These are phyloP conservation scores for Drosophila pegasa DNA, from an alignment of 2,888 invertebrate species.

Conservation along the genomic window DNA sequence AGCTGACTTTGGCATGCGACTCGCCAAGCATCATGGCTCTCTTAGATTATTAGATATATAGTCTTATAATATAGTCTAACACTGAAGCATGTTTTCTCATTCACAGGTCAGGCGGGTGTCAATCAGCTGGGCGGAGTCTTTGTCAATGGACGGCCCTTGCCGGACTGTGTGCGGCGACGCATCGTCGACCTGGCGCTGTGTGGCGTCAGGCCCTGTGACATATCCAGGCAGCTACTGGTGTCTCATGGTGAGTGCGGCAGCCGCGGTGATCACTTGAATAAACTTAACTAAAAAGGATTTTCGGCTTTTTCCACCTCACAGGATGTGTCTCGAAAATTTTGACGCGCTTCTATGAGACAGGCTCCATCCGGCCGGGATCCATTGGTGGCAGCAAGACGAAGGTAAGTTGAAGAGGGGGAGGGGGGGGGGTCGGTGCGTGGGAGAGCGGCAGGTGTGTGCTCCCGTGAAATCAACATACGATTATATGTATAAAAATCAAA, in stretches of 20 bases:
- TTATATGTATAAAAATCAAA: constrained; percentile 76
- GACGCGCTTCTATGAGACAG: constrained; percentile 98
- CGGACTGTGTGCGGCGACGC: constrained; percentile 95
- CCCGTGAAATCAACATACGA: constrained; percentile 73
- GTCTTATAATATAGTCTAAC: neutral
- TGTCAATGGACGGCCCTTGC: constrained; percentile 98
- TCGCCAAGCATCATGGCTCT: neutral
- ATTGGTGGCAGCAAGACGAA: constrained; percentile 98
- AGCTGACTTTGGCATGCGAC: neutral
- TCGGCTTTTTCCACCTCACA: constrained; percentile 45
- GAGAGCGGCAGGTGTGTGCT: constrained; percentile 50
- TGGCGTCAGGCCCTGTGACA: constrained; percentile 98
- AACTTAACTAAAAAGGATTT: constrained; percentile 7
- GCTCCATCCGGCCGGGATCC: constrained; percentile 97
- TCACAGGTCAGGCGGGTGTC: constrained; percentile 96
- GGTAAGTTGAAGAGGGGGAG: constrained; percentile 86
- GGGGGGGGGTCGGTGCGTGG: constrained; percentile 37
- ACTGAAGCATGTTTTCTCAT: neutral
- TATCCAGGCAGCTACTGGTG: constrained; percentile 96
- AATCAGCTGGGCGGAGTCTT: constrained; percentile 99
- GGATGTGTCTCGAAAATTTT: constrained; percentile 98
- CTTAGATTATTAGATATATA: neutral
- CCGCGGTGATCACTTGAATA: neutral
- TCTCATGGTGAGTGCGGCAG: constrained; percentile 89
- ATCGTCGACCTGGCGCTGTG: constrained; percentile 97